Percentiles rank a stretch among this genome's conserved stretches.
Evolutionary conservation across 2,113 vertebrate genomes (phyloP).

Genomic region (Mastomys coucha): DNA sequence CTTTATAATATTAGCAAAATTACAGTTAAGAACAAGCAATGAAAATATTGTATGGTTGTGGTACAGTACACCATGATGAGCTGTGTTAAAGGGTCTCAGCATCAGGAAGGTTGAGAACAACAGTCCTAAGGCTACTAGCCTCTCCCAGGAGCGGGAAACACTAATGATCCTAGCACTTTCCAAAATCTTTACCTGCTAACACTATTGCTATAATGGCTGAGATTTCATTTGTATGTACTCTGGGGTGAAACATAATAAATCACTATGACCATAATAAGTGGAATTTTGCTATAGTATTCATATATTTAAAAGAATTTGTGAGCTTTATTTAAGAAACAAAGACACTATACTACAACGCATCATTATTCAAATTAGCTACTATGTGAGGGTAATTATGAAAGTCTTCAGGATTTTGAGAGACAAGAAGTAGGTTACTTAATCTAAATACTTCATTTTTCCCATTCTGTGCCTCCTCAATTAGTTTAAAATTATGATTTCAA

Average conservation of each 20-base stretch:
- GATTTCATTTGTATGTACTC: not conserved
- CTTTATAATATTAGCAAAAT: not conserved
- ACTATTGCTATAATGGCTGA: not conserved
- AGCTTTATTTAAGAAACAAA: not conserved
- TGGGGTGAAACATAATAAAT: not conserved
- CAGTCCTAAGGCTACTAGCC: not conserved
- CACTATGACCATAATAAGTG: not conserved
- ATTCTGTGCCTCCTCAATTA: not conserved
- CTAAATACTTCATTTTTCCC: not conserved
- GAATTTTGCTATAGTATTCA: not conserved
- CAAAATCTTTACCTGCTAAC: not conserved
- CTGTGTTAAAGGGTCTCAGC: not conserved
- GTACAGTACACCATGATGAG: not conserved
- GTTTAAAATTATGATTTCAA: not conserved
- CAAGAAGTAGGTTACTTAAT: not conserved
- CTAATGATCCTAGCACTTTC: not conserved
- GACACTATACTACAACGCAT: not conserved
- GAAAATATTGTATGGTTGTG: not conserved
- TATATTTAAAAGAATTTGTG: not conserved
- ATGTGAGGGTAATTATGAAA: not conserved
- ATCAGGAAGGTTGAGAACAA: not conserved
- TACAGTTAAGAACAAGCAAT: not conserved
- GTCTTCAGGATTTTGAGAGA: slow-evolving; percentile 30
- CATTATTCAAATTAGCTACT: not conserved
- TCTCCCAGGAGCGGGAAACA: no score